Percentiles rank a stretch among this genome's conserved stretches.
Evolutionary conservation across 1,140 invertebrate genomes (phyloP).

Genomic region (Steinernema feltiae): DNA sequence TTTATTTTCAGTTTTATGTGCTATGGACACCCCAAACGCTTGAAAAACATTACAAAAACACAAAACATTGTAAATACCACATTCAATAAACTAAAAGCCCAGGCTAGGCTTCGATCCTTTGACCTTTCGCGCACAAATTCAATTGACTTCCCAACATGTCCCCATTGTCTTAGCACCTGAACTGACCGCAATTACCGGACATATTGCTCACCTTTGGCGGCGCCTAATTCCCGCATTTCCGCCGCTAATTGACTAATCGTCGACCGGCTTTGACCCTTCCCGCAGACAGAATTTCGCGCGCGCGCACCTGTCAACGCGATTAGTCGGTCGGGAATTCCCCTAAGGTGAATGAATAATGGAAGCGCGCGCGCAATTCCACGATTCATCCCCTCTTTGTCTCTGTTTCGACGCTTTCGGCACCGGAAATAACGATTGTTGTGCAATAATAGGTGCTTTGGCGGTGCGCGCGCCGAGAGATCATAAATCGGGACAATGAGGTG

Average conservation of each 20-base stretch:
- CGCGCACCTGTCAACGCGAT: not conserved
- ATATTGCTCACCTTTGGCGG: not conserved
- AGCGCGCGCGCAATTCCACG: not conserved
- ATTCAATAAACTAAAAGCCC: too few relatives aligned
- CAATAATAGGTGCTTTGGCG: not conserved
- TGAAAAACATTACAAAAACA: too few relatives aligned
- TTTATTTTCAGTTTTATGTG: too few relatives aligned
- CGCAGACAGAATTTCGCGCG: too few relatives aligned
- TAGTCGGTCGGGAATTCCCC: not conserved
- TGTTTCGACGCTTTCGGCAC: not conserved
- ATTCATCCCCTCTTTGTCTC: not conserved
- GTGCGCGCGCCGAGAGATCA: not conserved
- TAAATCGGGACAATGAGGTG: not conserved
- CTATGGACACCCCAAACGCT: too few relatives aligned
- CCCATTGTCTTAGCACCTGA: too few relatives aligned
- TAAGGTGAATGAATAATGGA: not conserved
- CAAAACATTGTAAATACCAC: too few relatives aligned
- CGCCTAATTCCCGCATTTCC: not conserved
- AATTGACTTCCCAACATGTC: too few relatives aligned
- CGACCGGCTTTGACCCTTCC: not conserved
- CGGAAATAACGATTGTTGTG: not conserved
- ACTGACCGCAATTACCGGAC: not conserved
- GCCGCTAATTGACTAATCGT: not conserved
- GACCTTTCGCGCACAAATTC: too few relatives aligned
- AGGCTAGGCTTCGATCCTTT: too few relatives aligned